Percentiles rank a stretch among this genome's conserved stretches.
Evolutionary conservation across 2,113 vertebrate species (phyloP).

Genomic region (Seriola aureovittata): DNA sequence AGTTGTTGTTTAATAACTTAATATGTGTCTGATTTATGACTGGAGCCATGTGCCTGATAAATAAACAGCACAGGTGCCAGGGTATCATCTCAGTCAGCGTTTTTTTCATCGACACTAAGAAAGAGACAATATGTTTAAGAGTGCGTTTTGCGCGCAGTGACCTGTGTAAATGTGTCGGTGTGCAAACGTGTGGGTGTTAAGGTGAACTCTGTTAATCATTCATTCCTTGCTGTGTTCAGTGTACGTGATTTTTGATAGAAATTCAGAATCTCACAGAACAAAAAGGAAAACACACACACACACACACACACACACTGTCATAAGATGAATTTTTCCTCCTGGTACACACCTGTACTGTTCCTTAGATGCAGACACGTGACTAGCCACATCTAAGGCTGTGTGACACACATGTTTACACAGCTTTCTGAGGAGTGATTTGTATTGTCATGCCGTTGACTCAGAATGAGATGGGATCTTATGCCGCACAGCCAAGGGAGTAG

Average conservation of each 20-base stretch:
- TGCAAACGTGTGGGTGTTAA: background rate
- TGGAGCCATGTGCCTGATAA: slow-evolving; percentile 52
- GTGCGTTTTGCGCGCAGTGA: background rate
- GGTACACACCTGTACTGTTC: slow-evolving; percentile 17
- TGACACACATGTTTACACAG: background rate
- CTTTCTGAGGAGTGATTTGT: background rate
- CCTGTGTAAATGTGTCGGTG: background rate
- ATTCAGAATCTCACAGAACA: slow-evolving; percentile 5
- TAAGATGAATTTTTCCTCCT: slow-evolving; percentile 21
- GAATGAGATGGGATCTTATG: slow-evolving; percentile 30
- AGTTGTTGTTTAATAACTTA: slow-evolving; percentile 69
- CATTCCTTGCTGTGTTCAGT: background rate
- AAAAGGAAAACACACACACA: slow-evolving; percentile 23
- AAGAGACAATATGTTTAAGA: slow-evolving; percentile 27
- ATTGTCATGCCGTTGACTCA: slow-evolving; percentile 5
- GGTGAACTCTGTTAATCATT: slow-evolving; percentile 45
- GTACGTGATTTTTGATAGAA: slow-evolving; percentile 11
- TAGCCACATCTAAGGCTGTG: background rate
- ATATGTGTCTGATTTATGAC: slow-evolving; percentile 75
- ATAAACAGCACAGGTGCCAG: slow-evolving; percentile 58
- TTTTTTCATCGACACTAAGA: slow-evolving; percentile 56
- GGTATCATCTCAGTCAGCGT: slow-evolving; percentile 51
- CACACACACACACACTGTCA: background rate
- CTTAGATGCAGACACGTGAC: slow-evolving; percentile 12
- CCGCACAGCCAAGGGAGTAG: slow-evolving; percentile 24